phyloP scores from a whole-genome alignment of 2,888 invertebrate species.

The Apamea monoglypha region DNA sequence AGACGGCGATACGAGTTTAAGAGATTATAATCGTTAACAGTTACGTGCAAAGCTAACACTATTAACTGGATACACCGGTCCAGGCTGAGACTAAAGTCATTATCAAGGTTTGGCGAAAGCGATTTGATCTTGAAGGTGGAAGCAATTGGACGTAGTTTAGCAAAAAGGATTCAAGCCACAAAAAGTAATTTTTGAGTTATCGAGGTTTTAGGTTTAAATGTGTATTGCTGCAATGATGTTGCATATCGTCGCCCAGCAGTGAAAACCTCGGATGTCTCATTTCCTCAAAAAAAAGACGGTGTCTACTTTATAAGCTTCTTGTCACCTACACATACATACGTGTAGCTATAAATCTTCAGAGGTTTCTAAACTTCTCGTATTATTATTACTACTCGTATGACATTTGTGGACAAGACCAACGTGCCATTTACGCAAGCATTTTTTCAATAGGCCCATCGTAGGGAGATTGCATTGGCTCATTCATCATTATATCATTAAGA shows the following conservation, averaged over 20 bases:
- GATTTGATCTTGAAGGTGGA: conserved; percentile 30
- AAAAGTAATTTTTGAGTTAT: too few species aligned
- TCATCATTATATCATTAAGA: background rate
- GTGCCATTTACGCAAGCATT: conserved; percentile 25
- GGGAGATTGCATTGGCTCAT: background rate
- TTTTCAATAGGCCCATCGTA: conserved; percentile 8
- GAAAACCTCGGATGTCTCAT: too few species aligned
- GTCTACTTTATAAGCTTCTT: background rate
- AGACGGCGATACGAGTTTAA: conserved; percentile 5
- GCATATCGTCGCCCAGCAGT: too few species aligned
- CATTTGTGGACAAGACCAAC: conserved; percentile 22
- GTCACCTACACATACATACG: background rate
- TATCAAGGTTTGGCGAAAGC: conserved; percentile 55
- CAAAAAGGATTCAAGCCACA: too few species aligned
- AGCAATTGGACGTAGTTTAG: too few species aligned
- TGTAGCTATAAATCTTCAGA: conserved; percentile 9
- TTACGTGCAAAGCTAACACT: conserved; percentile 30
- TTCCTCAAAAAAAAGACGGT: too few species aligned
- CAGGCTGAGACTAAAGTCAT: conserved; percentile 39
- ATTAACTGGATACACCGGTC: conserved; percentile 35
- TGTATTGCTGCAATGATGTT: too few species aligned
- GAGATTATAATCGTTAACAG: conserved; percentile 40
- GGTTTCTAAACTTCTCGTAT: background rate
- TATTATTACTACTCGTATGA: background rate
- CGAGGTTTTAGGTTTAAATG: too few species aligned